Conservation (phyloP, 2,113 vertebrate species). For the Caranx ignobilis region DNA sequence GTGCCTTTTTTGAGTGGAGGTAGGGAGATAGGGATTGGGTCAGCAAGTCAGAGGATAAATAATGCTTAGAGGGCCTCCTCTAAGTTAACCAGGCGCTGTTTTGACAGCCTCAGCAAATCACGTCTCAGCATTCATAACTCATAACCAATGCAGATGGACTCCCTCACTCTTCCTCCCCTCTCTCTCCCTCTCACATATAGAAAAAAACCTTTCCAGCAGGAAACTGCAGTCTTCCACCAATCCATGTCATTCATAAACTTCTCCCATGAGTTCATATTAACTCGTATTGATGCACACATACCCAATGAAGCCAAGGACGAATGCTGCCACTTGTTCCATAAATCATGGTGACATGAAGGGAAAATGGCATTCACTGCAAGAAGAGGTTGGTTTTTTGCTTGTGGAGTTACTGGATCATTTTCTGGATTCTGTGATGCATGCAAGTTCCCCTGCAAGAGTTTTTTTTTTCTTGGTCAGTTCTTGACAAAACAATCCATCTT, state of each 20-base stretch:
- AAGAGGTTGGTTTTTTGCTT: constrained; percentile 43
- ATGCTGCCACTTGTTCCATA: constrained; percentile 44
- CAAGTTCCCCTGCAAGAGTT: constrained; percentile 17
- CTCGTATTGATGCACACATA: constrained; percentile 39
- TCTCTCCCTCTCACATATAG: not conserved
- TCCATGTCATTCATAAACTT: constrained; percentile 37
- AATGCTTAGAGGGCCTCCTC: constrained; percentile 43
- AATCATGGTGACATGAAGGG: constrained; percentile 48
- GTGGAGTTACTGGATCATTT: constrained; percentile 34
- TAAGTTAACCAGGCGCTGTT: constrained; percentile 52
- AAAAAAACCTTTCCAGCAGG: constrained; percentile 5
- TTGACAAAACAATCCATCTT: constrained; percentile 38
- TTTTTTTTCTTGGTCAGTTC: constrained; percentile 22
- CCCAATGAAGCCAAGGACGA: constrained; percentile 38
- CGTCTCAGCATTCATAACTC: constrained; percentile 50
- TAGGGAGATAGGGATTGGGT: constrained; percentile 23
- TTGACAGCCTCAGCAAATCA: constrained; percentile 55
- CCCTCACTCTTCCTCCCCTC: not conserved
- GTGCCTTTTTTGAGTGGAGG: not conserved
- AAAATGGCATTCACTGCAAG: constrained; percentile 31
- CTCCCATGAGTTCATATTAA: constrained; percentile 44
- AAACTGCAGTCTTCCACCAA: constrained; percentile 4
- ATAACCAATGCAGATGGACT: constrained; percentile 35
- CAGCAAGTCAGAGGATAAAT: constrained; percentile 58
- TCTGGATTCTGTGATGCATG: constrained; percentile 24